A percentile compares a stretch with the other conserved stretches of the same genome.
Evolutionary conservation across 2,113 vertebrate genomes (phyloP).

Genomic region (Entelurus aequoreus): DNA sequence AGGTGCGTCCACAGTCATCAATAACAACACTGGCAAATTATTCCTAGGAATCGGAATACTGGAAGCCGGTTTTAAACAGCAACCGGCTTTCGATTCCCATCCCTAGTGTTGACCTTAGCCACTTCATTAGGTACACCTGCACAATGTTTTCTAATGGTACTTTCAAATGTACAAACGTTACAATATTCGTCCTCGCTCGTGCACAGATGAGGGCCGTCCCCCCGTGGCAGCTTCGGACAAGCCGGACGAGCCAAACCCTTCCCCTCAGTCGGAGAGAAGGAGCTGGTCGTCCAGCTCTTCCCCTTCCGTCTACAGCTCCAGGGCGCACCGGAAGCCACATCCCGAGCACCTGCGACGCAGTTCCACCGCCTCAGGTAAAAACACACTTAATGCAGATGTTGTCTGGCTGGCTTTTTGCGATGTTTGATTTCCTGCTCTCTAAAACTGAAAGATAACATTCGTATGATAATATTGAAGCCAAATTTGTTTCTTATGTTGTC

Average conservation of each 20-base stretch:
- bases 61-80: too few species aligned
- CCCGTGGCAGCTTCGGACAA: slow-evolving; percentile 69
- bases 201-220: slow-evolving; percentile 76
- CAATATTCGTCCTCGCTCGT: neutral
- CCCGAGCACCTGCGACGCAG: slow-evolving; percentile 80
- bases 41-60: too few species aligned
- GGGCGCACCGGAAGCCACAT: slow-evolving; percentile 77
- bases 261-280: slow-evolving; percentile 71
- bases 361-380: slow-evolving; percentile 79
- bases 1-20: too few species aligned
- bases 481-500: slow-evolving; percentile 17
- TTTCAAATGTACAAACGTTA: neutral
- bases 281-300: slow-evolving; percentile 84
- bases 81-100: too few species aligned
- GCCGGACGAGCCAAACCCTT: slow-evolving; percentile 69
- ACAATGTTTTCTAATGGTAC: neutral
- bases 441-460: too few species aligned
- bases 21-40: too few species aligned
- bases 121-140: neutral
- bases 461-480: too few species aligned
- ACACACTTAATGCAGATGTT: slow-evolving; percentile 2
- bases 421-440: neutral
- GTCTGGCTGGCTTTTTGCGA: neutral
- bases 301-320: slow-evolving; percentile 69
- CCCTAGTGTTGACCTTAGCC: neutral